A percentile compares a stretch with the other conserved stretches of the same genome.
Conservation (phyloP, 2,113 vertebrate species). For the Lophotis ruficrista region DNA sequence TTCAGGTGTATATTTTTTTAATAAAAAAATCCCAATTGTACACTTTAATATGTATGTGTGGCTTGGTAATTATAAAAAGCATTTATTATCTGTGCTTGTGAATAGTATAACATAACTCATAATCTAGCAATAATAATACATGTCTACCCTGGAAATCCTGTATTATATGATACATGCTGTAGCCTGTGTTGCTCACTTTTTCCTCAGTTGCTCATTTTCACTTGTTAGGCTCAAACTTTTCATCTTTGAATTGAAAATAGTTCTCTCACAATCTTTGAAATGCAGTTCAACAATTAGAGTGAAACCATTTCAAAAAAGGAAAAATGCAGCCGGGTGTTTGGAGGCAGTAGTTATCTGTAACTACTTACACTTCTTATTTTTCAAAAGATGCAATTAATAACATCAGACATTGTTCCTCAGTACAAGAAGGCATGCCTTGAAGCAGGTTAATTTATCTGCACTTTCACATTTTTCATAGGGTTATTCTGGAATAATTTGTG, state of each 20-base stretch:
- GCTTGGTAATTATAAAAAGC: not conserved
- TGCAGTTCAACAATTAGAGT: not conserved
- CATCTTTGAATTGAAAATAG: not conserved
- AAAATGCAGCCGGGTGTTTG: not conserved
- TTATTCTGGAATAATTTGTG: not conserved
- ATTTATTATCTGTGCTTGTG: not conserved
- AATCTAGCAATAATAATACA: not conserved
- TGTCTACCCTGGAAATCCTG: not conserved
- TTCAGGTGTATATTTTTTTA: not conserved
- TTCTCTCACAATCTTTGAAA: not conserved
- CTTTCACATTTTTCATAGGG: not conserved
- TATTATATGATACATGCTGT: not conserved
- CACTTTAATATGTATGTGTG: not conserved
- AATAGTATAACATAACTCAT: not conserved
- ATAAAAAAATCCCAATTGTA: not conserved
- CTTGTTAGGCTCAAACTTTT: not conserved
- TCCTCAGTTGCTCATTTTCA: not conserved
- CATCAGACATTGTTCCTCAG: not conserved
- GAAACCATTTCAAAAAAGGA: not conserved
- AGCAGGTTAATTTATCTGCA: not conserved
- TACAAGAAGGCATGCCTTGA: not conserved
- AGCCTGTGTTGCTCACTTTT: not conserved
- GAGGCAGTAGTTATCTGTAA: not conserved
- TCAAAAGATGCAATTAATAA: not conserved
- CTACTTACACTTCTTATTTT: not conserved